Evolutionary conservation across 2,888 invertebrate genomes (phyloP), one percentile per base, ranked within the genome.

Genomic region (Machimus rusticus): DNA sequence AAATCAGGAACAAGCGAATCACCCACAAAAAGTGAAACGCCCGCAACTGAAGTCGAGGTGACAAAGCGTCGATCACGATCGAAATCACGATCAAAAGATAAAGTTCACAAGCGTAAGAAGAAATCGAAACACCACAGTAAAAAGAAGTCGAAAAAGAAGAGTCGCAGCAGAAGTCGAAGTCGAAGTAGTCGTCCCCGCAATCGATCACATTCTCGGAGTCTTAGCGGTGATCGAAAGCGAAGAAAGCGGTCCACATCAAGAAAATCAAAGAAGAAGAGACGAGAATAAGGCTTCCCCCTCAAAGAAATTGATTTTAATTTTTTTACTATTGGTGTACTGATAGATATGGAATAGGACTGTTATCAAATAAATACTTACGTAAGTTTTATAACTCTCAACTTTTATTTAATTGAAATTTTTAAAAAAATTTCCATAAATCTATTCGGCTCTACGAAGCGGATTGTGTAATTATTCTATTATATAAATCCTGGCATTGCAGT

Each of bases 131-230:
- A 86, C 12, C 89, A 89, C 78, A 88, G 87, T 46, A 91, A 91
- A 88, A 91, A 90, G 86, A 91, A 91, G 87, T 89, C 90, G 5
- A 91, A 90, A 87, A 90, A 90, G 88, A 90, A 88, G 77, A 89
- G 90, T n/a, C 89, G 88, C 14, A 90, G 90, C 76, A 88, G 86
- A 28, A 90, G 89, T 79, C 46, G 86, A 23, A 85, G 85, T 31
- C 85, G 74, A 12, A 85, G 34, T n/a, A 66, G 66, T 34, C 57
- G 39, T 16, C 31, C 55, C 34, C 84, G 84, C 8, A 43, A 43
- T n/a, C 39, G 66, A 39, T 74, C 85, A 85, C 39, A 2, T 74
- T 46, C 85, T n/a, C 85, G 74, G 2, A 74, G 74, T 12, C 28
- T 34, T 14, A 74, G 74, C 31, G 19, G 43, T 1, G 85, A 85